These are phyloP conservation scores for Anoura caudifer DNA, from an alignment of 2,113 vertebrate genomes.

Conservation along the genomic window DNA sequence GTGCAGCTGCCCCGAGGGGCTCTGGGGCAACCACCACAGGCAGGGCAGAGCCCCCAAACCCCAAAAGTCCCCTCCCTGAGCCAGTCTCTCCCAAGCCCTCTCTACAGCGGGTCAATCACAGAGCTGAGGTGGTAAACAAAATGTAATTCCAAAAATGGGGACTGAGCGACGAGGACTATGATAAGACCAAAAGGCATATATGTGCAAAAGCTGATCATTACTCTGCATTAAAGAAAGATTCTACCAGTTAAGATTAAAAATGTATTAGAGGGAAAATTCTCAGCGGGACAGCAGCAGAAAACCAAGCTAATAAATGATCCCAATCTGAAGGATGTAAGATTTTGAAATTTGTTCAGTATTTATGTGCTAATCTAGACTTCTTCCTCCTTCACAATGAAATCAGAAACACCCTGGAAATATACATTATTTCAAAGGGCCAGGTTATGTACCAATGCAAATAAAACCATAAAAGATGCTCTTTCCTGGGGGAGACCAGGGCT, in stretches of 20 bases:
- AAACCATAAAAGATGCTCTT: not conserved
- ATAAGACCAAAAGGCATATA: not conserved
- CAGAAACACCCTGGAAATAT: conserved; percentile 31
- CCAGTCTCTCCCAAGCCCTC: not conserved
- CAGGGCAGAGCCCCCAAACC: not conserved
- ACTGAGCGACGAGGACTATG: not conserved
- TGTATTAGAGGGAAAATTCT: not conserved
- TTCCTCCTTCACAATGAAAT: not conserved
- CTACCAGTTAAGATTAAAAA: not conserved
- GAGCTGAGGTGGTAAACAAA: not conserved
- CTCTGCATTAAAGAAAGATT: not conserved
- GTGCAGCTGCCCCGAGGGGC: not conserved
- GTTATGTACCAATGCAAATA: not conserved
- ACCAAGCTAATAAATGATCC: not conserved
- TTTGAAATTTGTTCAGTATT: not conserved
- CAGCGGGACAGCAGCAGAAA: not conserved
- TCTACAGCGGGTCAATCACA: not conserved
- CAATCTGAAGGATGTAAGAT: not conserved
- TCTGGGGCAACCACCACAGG: not conserved
- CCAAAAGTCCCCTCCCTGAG: no score
- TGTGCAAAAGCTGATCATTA: not conserved
- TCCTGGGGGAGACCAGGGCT: not conserved
- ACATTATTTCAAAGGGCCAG: not conserved
- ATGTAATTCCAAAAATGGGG: not conserved
- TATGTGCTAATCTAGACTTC: not conserved